Evolutionary conservation across 2,888 invertebrate genomes (phyloP).

Genomic region (Acanthosepion esculentum): DNA sequence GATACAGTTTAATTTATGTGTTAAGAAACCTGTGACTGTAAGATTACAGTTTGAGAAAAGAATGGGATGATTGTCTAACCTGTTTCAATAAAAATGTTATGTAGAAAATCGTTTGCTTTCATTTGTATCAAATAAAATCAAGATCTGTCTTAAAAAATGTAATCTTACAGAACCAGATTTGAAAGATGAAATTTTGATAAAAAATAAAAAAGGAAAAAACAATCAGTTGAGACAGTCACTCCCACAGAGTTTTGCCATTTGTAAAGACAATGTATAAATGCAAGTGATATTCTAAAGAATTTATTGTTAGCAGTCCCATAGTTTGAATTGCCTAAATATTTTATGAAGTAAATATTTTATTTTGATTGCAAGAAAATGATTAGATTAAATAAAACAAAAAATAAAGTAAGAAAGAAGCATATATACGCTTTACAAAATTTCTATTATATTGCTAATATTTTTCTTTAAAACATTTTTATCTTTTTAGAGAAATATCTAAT

Average conservation of each 20-base stretch:
- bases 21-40: neutral
- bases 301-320: too few relatives aligned
- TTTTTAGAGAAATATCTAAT: too few relatives aligned
- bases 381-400: too few relatives aligned
- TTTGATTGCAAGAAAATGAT: too few relatives aligned
- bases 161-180: neutral
- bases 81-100: neutral
- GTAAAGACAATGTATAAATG: conserved; percentile 6
- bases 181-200: neutral
- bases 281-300: neutral
- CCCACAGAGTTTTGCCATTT: neutral
- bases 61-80: neutral
- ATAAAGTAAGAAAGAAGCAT: neutral
- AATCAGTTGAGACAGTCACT: conserved; percentile 5
- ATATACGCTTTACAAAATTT: neutral
- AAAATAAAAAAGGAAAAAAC: neutral
- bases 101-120: neutral
- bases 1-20: neutral
- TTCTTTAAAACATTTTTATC: neutral
- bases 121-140: neutral
- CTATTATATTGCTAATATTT: neutral
- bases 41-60: neutral
- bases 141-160: neutral
- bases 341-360: too few relatives aligned
- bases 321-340: too few relatives aligned